phyloP scores from a whole-genome alignment of 2,888 invertebrate genomes.

The Leistus spinibarbis region DNA sequence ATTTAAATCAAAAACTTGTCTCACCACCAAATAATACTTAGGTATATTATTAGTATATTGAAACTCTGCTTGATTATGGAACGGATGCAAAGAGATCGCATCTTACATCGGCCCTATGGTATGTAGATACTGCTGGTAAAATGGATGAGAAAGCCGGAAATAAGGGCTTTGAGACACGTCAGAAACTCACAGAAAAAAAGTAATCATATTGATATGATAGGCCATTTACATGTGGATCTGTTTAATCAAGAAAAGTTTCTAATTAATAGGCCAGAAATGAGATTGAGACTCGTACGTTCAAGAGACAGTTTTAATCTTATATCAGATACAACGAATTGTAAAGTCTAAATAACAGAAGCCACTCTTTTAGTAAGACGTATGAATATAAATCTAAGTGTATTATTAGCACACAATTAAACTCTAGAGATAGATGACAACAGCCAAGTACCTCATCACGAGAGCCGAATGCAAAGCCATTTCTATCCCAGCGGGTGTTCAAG shows the following conservation, averaged over 20 bases:
- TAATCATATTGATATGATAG: too few species aligned
- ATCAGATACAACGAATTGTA: not conserved
- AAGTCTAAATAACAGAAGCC: conserved; percentile 42
- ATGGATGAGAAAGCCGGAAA: too few species aligned
- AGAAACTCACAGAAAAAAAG: too few species aligned
- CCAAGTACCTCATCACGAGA: conserved; percentile 44
- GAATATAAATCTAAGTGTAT: conserved; percentile 42
- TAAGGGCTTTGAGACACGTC: too few species aligned
- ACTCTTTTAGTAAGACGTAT: conserved; percentile 43
- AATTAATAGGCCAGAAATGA: too few species aligned
- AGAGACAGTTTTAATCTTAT: not conserved
- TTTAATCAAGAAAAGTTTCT: too few species aligned
- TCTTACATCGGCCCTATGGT: too few species aligned
- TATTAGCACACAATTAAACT: too few species aligned
- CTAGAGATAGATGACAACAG: conserved; percentile 40
- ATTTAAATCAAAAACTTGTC: too few species aligned
- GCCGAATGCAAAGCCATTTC: conserved; percentile 43
- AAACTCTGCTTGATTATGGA: conserved; percentile 44
- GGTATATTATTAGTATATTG: conserved; percentile 45
- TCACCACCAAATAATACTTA: conserved; percentile 45
- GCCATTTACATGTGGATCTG: too few species aligned
- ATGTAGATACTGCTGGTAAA: too few species aligned
- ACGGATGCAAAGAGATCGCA: conserved; percentile 35
- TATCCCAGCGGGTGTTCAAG: conserved; percentile 40
- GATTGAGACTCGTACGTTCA: too few species aligned